Percentiles rank a stretch among this genome's conserved stretches.
These are phyloP conservation scores for Scomberomorus guttatus DNA, from an alignment of 2,797 vertebrate species.

Conservation along the genomic window DNA sequence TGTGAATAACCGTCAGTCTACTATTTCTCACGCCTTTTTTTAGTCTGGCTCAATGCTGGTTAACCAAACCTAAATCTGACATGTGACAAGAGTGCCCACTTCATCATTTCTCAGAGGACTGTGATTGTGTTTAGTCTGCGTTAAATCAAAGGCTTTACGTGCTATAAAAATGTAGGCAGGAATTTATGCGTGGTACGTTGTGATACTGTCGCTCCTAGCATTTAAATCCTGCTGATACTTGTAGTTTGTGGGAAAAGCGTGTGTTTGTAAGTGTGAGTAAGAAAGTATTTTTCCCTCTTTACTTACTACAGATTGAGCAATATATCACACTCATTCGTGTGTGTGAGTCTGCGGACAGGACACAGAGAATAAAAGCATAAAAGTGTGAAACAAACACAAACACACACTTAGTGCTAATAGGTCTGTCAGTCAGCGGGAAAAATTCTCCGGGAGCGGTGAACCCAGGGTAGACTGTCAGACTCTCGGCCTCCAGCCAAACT, in stretches of 20 bases:
- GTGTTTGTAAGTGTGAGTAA: slow-evolving; percentile 32
- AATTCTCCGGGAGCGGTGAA: slow-evolving; percentile 37
- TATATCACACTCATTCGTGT: not conserved
- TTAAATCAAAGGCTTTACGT: slow-evolving; percentile 55
- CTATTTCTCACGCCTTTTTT: slow-evolving; percentile 71
- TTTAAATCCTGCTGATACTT: slow-evolving; percentile 52
- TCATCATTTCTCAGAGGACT: slow-evolving; percentile 57
- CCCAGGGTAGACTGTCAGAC: slow-evolving; percentile 41
- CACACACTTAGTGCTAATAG: slow-evolving; percentile 26
- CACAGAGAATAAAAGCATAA: not conserved
- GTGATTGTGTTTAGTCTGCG: slow-evolving; percentile 75
- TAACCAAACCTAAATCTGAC: slow-evolving; percentile 67
- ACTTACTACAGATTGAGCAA: slow-evolving; percentile 14
- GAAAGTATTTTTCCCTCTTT: slow-evolving; percentile 30
- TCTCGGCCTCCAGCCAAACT: slow-evolving; percentile 49
- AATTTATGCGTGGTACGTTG: slow-evolving; percentile 45
- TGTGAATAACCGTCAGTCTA: slow-evolving; percentile 42
- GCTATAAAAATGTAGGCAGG: slow-evolving; percentile 34
- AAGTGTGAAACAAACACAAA: slow-evolving; percentile 8
- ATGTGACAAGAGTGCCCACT: slow-evolving; percentile 52
- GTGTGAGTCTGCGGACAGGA: slow-evolving; percentile 7
- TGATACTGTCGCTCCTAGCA: slow-evolving; percentile 26
- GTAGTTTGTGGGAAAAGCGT: slow-evolving; percentile 31
- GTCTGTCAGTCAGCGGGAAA: slow-evolving; percentile 37
- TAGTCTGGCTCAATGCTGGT: slow-evolving; percentile 49